Evolutionary conservation across 2,888 invertebrate species (phyloP).

Genomic region (Ennomos erosarius): DNA sequence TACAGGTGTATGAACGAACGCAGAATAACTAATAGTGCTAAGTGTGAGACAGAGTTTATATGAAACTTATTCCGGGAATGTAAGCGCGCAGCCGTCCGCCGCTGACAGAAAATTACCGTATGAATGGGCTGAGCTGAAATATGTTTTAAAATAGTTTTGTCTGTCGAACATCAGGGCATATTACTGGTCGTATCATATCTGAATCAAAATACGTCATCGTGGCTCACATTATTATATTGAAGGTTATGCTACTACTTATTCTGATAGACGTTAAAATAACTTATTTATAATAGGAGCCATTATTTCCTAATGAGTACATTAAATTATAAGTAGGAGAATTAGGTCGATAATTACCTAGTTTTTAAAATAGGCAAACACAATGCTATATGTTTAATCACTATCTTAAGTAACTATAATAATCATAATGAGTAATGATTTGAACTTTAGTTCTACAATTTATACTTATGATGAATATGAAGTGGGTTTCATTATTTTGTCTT

Average conservation of each 20-base stretch:
- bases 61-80: conserved; percentile 22
- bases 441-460: neutral
- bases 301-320: no score
- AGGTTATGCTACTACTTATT: neutral
- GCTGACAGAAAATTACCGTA: conserved; percentile 8
- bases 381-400: neutral
- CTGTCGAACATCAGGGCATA: conserved; percentile 11
- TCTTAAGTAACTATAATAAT: neutral
- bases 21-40: no score
- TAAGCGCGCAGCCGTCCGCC: neutral
- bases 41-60: conserved; percentile 8
- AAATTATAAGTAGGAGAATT: no score
- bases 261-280: no score
- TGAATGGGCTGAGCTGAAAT: conserved; percentile 16
- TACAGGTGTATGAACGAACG: no score
- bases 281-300: no score
- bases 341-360: no score
- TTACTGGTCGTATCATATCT: neutral
- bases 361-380: no score
- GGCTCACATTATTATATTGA: neutral
- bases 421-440: neutral
- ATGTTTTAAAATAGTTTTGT: conserved; percentile 19
- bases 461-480: no score
- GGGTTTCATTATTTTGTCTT: no score
- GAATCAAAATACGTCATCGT: neutral